Base-by-base conservation (phyloP, 23 tunicate species). In the Phallusia fumigata region DNA sequence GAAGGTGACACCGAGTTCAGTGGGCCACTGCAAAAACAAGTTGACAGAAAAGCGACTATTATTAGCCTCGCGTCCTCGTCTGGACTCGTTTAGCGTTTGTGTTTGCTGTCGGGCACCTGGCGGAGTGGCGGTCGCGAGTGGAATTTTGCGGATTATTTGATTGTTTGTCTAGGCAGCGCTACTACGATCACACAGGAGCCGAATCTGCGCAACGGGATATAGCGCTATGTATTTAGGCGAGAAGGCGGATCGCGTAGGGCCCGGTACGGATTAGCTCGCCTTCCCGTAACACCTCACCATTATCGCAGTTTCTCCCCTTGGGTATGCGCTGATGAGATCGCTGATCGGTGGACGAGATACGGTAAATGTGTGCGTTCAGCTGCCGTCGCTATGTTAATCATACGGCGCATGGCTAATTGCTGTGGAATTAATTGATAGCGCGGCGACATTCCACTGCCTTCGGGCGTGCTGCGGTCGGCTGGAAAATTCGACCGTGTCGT, bases 211-310 rank as follows among this genome's bases (percentile, higher is more conserved):
- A 10, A 40, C 47, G 47, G 47, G 47, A 40, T 40, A 40, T 40
- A 10, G 10, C 5, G 47, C 16, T 58, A 58, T 58, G 69, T 58
- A 58, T 24, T 58, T 58, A 58, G 28, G 28, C 26, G 28, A 24
- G 69, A 24, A 21, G 69, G 69, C 28, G 69, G 28, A 24, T 24
- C 69, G 26, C 1, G 26, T 24, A 24, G 69, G 69, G 28, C 69
- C 69, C 28, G 69, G 69, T 58, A 58, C 69, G 69, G 69, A 58
- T 58, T 58, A 58, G 15, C 69, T 21, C 69, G 28, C 69, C 69
- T 58, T 58, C 69, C 69, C 69, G 69, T 58, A 58, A 58, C 69
- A 58, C 69, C 69, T 58, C 69, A 24, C 69, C 69, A 58, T 58
- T 58, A 58, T 58, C 69, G 69, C 3, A 21, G 69, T 21, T 58